Evolutionary conservation across 2,797 vertebrate species (phyloP).

Genomic region (Podarcis siculus): DNA sequence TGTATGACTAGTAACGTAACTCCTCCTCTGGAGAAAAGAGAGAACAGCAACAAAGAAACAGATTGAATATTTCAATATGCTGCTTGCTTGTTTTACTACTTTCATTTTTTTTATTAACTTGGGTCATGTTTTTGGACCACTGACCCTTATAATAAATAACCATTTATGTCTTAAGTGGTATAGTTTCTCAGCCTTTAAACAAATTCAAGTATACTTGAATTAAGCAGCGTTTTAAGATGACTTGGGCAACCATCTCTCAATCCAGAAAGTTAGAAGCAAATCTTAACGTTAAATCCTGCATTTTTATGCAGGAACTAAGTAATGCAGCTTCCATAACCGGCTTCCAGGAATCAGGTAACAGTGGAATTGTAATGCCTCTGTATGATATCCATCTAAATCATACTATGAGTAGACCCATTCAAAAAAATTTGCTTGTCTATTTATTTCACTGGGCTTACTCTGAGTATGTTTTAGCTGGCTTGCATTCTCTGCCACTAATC

Average conservation of each 20-base stretch:
- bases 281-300: neutral
- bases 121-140: rapidly evolving
- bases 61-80: neutral
- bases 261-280: neutral
- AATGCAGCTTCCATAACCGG: neutral
- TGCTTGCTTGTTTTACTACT: neutral
- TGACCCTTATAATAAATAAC: slow-evolving; percentile 5
- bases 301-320: neutral
- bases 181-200: slow-evolving; percentile 4
- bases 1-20: neutral
- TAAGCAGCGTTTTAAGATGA: neutral
- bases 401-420: too few relatives aligned
- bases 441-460: too few relatives aligned
- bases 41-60: slow-evolving; percentile 6
- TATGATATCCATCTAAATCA: too few relatives aligned
- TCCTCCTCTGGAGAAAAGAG: neutral
- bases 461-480: too few relatives aligned
- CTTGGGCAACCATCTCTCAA: neutral
- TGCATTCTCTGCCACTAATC: neutral
- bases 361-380: too few relatives aligned
- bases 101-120: neutral
- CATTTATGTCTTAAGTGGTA: slow-evolving; percentile 2
- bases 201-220: neutral
- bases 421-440: too few relatives aligned
- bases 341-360: neutral